Evolutionary conservation across 23 tunicate genomes (phyloP).

Genomic region (Oikopleura dioica): DNA sequence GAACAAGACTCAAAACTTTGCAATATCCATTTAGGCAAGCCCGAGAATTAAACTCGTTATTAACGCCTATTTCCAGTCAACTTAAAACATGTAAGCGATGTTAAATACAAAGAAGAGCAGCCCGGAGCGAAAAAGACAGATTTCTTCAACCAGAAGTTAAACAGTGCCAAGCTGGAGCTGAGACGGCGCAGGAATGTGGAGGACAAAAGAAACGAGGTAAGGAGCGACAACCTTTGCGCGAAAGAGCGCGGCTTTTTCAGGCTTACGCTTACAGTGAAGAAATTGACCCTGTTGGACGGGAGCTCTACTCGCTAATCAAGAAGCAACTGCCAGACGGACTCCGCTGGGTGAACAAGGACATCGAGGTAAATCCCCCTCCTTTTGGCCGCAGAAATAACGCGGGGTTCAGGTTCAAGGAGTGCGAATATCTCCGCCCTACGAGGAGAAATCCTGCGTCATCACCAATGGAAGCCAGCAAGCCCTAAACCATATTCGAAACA

Average conservation of each 20-base stretch:
- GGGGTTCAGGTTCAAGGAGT: slow-evolving; percentile 10
- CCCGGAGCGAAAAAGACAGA: neutral
- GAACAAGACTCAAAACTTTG: neutral
- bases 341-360: neutral
- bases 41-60: too few species aligned
- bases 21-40: neutral
- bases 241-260: too few species aligned
- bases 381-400: too few species aligned
- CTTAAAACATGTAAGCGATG: neutral
- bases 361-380: too few species aligned
- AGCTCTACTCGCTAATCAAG: neutral
- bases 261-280: neutral
- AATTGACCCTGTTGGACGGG: neutral
- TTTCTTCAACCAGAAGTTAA: neutral
- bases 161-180: neutral
- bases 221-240: too few species aligned
- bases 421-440: neutral
- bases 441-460: neutral
- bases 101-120: neutral
- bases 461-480: neutral
- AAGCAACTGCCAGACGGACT: slow-evolving; percentile 11
- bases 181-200: neutral
- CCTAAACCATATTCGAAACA: neutral
- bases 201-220: neutral
- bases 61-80: neutral